Base-by-base conservation (phyloP, 2,797 vertebrate species). In the Molothrus aeneus region DNA sequence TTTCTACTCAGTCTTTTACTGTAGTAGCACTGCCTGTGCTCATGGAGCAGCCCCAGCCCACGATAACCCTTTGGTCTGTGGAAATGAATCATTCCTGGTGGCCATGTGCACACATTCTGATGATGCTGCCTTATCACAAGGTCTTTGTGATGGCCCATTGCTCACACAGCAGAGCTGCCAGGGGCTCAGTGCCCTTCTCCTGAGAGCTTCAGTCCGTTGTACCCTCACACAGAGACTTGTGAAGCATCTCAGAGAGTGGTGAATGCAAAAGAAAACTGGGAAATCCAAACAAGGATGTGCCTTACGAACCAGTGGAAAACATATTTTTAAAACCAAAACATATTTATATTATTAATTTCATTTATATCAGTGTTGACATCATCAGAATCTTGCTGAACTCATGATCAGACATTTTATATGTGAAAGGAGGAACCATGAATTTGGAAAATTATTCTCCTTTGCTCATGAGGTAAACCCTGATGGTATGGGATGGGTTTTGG, bases 131-230 rank as follows among this genome's bases (percentile, higher is more conserved):
- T 65, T 91, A 80, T 86, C 16, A 5, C 77, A 51, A 91, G 75
- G 65, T 45, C 88, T 90, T 69, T 88, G 77, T 84, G 91, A 26
- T 36, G 1, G 1, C n/a, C 31, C 51, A 64, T 3, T 91, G 79
- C 75, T 93, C 91, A 61, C 81, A 64, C 45, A 95, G 79, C 79
- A 88, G 29, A 80, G 65, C 69, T 88, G 45, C 53, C 87, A 89
- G 81, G 61, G 36, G 34, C 43, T 91, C 26, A 5, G 36, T 6
- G 29, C 10, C 64, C 47, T 77, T 64, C 75, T 86, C 68, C 72
- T 60, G 60, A 91, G 79, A 5, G 3, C 53, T 68, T 42, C 50
- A 60, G 40, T 38, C 40, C 42, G 16, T 18, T 68, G 38, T 48
- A 0, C 5, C 18, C 50, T 47, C 50, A 11, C 32, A 50, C 13